A percentile compares a stretch with the other conserved stretches of the same genome.
phyloP scores from a whole-genome alignment of 2,797 vertebrate species.

The Lates japonicus region DNA sequence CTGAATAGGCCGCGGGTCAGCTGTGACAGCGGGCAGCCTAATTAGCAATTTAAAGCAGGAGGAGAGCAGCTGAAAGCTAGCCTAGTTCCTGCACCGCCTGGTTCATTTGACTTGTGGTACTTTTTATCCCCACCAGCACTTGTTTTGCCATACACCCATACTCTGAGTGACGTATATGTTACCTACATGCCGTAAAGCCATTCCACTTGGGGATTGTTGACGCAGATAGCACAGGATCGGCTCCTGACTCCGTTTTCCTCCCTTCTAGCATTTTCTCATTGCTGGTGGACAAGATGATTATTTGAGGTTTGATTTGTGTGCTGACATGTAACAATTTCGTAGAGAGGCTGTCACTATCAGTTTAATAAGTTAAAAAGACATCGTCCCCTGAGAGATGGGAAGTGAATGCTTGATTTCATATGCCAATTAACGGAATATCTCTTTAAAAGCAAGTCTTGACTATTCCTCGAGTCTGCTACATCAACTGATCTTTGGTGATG shows the following conservation, averaged over 20 bases:
- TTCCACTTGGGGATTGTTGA: slow-evolving; percentile 32
- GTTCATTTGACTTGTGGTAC: slow-evolving; percentile 35
- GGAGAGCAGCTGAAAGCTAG: slow-evolving; percentile 70
- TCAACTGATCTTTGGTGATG: not conserved
- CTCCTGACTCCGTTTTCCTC: not conserved
- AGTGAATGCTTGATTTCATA: slow-evolving; percentile 3
- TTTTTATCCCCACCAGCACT: slow-evolving; percentile 50
- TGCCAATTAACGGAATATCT: slow-evolving; percentile 33
- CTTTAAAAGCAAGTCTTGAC: not conserved
- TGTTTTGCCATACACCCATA: slow-evolving; percentile 53
- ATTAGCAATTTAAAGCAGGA: slow-evolving; percentile 81
- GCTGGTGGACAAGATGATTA: slow-evolving; percentile 42
- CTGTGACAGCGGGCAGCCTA: slow-evolving; percentile 72
- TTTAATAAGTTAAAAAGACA: slow-evolving; percentile 48
- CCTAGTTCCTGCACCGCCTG: slow-evolving; percentile 54
- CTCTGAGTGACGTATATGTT: slow-evolving; percentile 19
- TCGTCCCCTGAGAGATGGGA: not conserved
- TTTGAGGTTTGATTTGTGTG: slow-evolving; percentile 49
- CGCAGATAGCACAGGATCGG: not conserved
- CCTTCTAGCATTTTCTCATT: slow-evolving; percentile 4
- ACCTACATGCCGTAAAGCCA: slow-evolving; percentile 37
- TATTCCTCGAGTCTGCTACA: slow-evolving; percentile 14
- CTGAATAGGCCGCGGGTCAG: slow-evolving; percentile 74
- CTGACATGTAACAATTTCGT: slow-evolving; percentile 65
- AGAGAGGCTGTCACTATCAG: slow-evolving; percentile 42